Evolutionary conservation across 1,140 invertebrate genomes (phyloP).

Genomic region (Armadillidium nasatum): DNA sequence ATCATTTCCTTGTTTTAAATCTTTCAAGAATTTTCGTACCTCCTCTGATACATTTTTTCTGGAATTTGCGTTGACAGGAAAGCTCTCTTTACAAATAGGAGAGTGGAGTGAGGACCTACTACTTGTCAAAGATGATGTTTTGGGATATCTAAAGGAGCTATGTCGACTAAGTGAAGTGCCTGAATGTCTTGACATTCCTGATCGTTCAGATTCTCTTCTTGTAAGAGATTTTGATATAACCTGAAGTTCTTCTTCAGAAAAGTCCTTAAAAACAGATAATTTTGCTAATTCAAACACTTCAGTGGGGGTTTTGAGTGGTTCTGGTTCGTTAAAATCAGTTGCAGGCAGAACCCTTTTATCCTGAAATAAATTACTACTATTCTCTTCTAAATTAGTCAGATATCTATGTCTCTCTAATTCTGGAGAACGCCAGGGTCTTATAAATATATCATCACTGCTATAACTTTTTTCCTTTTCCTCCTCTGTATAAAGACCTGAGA

Average conservation of each 20-base stretch:
- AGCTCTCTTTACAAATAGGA: background rate
- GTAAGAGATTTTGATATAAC: conserved; percentile 36
- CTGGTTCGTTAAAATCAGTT: background rate
- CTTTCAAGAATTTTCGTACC: too few relatives aligned
- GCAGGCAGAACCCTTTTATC: too few relatives aligned
- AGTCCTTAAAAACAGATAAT: conserved; percentile 35
- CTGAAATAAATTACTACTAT: too few relatives aligned
- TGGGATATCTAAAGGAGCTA: background rate
- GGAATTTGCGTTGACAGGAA: background rate
- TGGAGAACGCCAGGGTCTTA: conserved; percentile 51
- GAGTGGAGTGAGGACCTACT: background rate
- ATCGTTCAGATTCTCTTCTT: conserved; percentile 32
- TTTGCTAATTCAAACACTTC: conserved; percentile 27
- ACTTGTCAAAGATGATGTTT: background rate
- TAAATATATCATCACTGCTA: background rate
- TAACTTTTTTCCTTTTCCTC: background rate
- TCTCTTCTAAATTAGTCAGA: conserved; percentile 34
- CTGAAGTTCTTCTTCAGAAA: conserved; percentile 33
- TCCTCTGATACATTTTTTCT: background rate
- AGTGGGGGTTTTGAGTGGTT: conserved; percentile 24
- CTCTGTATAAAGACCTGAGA: background rate
- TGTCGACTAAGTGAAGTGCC: background rate
- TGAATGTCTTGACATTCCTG: conserved; percentile 5
- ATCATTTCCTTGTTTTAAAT: background rate
- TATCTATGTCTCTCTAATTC: conserved; percentile 51